Evolutionary conservation across 2,797 vertebrate species (phyloP), one percentile per base, ranked within the genome.

Genomic region (Centroberyx gerrardi): DNA sequence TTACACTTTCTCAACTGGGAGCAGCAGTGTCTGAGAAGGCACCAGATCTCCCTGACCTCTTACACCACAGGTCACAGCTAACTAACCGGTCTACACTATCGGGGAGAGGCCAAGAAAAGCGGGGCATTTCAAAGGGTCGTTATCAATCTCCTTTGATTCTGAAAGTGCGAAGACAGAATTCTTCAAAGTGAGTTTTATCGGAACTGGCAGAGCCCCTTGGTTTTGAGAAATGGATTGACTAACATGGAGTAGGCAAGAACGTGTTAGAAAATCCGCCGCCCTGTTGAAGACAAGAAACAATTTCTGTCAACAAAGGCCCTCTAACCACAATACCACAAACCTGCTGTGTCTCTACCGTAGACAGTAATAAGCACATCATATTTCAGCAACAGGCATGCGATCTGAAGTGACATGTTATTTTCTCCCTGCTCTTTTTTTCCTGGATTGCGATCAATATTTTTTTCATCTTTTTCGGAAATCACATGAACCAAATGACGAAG

Each of bases 371-470:
- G 75, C 69, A 74, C 81, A 84, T 84, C 60, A 62, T 80, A 76
- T 87, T 88, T 88, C 87, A 87, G 62, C 66, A 68, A 79, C 60
- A 83, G 70, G 51, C 60, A 65, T 73, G 63, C 4, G n/a, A 89
- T 85, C 64, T 78, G 68, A 85, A 77, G 77, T 78, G 81, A 78
- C 85, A 78, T 84, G 75, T 83, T 86, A 86, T 88, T 87, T 82
- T 90, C 81, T 86, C 48, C 31, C 68, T n/a, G 18, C 52, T 76
- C 52, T 63, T 75, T 88, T 85, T 91, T 94, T 91, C 88, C 90
- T 91, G 88, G 88, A 91, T 76, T 65, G 64, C 6, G 6, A 87
- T 91, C 83, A 89, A 68, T 75, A n/a, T 64, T 76, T 76, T 51
- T 56, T 69, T 72, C 44, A 53, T 56, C 17, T 61, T 75, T 78